phyloP scores from a whole-genome alignment of 2,888 invertebrate species.

The Eilema griseolum region DNA sequence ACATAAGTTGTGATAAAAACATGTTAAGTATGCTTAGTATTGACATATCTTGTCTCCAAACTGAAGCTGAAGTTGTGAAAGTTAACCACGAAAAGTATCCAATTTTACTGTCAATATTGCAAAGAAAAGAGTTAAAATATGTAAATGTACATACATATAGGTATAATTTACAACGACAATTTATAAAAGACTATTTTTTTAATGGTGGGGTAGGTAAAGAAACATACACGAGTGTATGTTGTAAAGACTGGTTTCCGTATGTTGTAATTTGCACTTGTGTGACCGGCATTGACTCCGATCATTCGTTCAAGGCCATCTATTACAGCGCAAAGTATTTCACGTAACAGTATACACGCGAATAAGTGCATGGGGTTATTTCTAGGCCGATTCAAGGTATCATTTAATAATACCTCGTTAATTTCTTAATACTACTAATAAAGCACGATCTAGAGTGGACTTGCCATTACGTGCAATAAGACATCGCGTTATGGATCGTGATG shows the following conservation, averaged over 20 bases:
- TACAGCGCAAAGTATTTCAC: slow-evolving; percentile 63
- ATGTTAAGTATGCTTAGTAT: background rate
- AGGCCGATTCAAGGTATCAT: background rate
- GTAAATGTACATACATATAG: background rate
- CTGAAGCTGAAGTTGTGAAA: background rate
- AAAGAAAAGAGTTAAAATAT: background rate
- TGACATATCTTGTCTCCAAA: background rate
- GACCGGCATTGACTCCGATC: slow-evolving; percentile 68
- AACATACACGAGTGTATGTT: slow-evolving; percentile 32
- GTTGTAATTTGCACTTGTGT: slow-evolving; percentile 65
- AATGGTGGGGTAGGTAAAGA: slow-evolving; percentile 21
- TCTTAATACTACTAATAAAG: too few relatives aligned
- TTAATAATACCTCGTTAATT: background rate
- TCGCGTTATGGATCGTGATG: too few relatives aligned
- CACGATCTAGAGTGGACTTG: too few relatives aligned
- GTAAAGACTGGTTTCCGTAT: slow-evolving; percentile 62
- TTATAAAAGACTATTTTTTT: background rate
- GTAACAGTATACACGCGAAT: slow-evolving; percentile 44
- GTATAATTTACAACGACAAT: slow-evolving; percentile 3
- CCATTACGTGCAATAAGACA: too few relatives aligned
- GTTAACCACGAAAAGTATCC: too few relatives aligned
- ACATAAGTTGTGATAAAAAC: background rate
- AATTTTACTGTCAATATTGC: background rate
- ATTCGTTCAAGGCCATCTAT: slow-evolving; percentile 72
- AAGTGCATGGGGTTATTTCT: background rate